phyloP scores from a whole-genome alignment of 37 sponge, comb jelly and placozoan species.

The Chondrilla cf. caribensis region DNA sequence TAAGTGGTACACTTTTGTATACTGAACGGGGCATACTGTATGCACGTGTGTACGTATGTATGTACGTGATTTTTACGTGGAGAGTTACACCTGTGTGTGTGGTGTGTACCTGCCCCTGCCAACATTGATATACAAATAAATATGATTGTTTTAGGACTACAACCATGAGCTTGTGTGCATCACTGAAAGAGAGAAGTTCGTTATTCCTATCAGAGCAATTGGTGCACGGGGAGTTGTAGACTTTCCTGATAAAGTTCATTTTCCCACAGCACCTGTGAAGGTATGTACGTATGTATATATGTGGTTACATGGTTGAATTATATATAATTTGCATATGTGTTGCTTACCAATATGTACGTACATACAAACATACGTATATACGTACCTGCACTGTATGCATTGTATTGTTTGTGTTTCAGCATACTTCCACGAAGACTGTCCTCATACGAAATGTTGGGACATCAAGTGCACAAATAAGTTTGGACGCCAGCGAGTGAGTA shows the following conservation, averaged over 20 bases:
- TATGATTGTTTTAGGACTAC: constrained; percentile 67
- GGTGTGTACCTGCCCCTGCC: too few species aligned
- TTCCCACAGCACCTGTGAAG: constrained; percentile 89
- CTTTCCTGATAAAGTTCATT: constrained; percentile 92
- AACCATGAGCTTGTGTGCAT: constrained; percentile 80
- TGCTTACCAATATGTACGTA: background rate
- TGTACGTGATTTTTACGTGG: background rate
- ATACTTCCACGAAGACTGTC: constrained; percentile 82
- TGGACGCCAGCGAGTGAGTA: constrained; percentile 55
- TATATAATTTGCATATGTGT: too few species aligned
- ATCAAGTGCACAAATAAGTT: constrained; percentile 66
- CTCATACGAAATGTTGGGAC: constrained; percentile 94
- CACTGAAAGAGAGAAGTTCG: constrained; percentile 94
- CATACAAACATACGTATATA: background rate
- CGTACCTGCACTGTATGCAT: background rate
- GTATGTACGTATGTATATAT: constrained; percentile 6
- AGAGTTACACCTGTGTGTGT: background rate
- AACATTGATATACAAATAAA: too few species aligned
- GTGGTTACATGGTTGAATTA: background rate
- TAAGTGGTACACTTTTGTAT: background rate
- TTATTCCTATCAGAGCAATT: constrained; percentile 82
- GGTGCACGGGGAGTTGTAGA: constrained; percentile 91
- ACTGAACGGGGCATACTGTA: background rate
- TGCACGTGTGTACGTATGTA: constrained; percentile 1
- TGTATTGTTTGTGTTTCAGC: constrained; percentile 11